Base-by-base conservation (phyloP, 2,888 invertebrate species). In the Epinotia demarniana region DNA sequence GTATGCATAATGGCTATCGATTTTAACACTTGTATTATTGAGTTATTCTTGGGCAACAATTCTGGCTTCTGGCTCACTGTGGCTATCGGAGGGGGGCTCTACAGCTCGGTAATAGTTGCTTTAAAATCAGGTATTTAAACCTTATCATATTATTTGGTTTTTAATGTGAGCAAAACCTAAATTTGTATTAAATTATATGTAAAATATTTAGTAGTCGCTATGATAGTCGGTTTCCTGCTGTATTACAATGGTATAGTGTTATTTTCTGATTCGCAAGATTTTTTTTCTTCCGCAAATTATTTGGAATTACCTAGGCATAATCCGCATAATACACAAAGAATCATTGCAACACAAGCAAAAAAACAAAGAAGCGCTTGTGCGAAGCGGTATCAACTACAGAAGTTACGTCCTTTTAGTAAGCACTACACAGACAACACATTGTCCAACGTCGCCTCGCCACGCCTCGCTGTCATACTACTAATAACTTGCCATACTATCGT, bases 401-500 rank as follows among this genome's bases (percentile, higher is more conserved):
- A 53, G 8, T n/a, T 53, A 53, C 53, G n/a, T 8, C 53, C 53
- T n/a, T 8, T 39, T 13, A 9, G 33, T 33, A 60, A n/a, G 33
- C 27, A 23, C 61, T 8, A 33, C 33, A 39, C 39, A 33, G 49
- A 8, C 64, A 11, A 16, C 49, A 23, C 18, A 39, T 57, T n/a
- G 33, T 39, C 19, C 23, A 6, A 9, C 33, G 53, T 13, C 39
- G n/a, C n/a, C n/a, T n/a, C n/a, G n/a, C n/a, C n/a, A n/a, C n/a
- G n/a, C n/a, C n/a, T n/a, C n/a, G 33, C 55, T 39, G 19, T 43
- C 12, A 68, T 58, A 43, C 5, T 68, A 12, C 23, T 23, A 39
- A 43, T 23, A 39, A 43, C 58, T 23, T 16, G n/a, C 43, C 57
- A 43, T 68, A 68, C 58, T 46, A 60, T 46, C 23, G 69, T 69